phyloP scores from a whole-genome alignment of 2,797 vertebrate genomes.

The Falco biarmicus region DNA sequence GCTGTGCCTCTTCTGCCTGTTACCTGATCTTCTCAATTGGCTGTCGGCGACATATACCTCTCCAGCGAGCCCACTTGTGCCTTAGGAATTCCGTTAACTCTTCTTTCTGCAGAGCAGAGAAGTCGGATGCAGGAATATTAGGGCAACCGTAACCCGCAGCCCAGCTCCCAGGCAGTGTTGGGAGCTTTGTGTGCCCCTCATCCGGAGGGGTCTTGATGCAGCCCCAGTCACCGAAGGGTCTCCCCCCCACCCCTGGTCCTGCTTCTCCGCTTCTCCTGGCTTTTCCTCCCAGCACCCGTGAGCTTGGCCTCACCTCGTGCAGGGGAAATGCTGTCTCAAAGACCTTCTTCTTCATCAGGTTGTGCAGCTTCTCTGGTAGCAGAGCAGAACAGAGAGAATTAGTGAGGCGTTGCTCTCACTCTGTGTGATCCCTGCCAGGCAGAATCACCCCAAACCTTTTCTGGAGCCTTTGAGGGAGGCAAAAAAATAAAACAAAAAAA shows the following conservation, averaged over 20 bases:
- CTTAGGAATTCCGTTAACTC: constrained; percentile 15
- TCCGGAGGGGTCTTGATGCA: not conserved
- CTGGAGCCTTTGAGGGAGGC: not conserved
- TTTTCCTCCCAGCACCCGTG: not conserved
- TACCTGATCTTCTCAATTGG: constrained; percentile 90
- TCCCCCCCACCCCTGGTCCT: not conserved
- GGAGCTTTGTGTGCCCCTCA: not conserved
- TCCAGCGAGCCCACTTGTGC: constrained; percentile 87
- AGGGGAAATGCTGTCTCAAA: constrained; percentile 88
- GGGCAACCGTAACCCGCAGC: not conserved
- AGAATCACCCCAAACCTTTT: not conserved
- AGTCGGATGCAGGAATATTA: not conserved
- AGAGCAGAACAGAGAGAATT: not conserved
- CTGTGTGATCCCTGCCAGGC: not conserved
- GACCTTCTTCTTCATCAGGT: constrained; percentile 82
- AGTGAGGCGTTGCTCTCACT: not conserved
- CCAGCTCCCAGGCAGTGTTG: accelerated
- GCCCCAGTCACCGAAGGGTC: not conserved
- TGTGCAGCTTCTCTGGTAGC: constrained; percentile 77
- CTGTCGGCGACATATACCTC: constrained; percentile 78
- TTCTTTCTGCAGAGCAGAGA: constrained; percentile 46
- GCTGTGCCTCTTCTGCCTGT: not conserved
- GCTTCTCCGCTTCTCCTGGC: not conserved
- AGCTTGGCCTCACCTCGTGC: constrained; percentile 80
- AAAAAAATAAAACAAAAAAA: too few species aligned